These are phyloP conservation scores for Azorinus chamasolen DNA, from an alignment of 2,888 invertebrate genomes.

Conservation along the genomic window DNA sequence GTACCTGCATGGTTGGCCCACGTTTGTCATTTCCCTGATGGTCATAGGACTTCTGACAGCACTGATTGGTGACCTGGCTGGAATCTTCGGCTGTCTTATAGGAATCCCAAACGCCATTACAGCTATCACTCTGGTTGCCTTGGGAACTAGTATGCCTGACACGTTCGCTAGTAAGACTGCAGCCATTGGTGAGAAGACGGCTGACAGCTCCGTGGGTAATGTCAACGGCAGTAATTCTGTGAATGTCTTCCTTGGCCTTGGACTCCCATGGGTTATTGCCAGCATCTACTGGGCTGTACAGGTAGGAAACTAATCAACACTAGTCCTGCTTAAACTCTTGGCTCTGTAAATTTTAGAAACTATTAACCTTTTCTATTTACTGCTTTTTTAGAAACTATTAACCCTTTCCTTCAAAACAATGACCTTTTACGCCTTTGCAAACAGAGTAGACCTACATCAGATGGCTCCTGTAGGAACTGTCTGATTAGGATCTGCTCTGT, in stretches of 20 bases:
- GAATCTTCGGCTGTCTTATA: conserved; percentile 89
- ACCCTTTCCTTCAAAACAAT: not conserved
- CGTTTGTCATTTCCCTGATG: conserved; percentile 88
- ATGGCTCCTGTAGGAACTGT: too few species aligned
- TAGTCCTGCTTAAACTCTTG: not conserved
- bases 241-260: conserved; percentile 89
- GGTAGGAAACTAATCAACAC: conserved; percentile 55
- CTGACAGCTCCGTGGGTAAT: conserved; percentile 89
- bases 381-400: not conserved
- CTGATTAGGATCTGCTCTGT: too few species aligned
- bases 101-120: conserved; percentile 88
- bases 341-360: too few species aligned
- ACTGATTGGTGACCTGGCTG: conserved; percentile 88
- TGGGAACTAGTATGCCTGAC: conserved; percentile 89
- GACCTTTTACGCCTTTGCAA: too few species aligned
- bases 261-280: conserved; percentile 89
- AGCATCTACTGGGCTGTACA: conserved; percentile 87
- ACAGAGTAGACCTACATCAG: too few species aligned
- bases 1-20: conserved; percentile 88
- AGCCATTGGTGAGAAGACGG: conserved; percentile 88
- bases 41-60: conserved; percentile 89
- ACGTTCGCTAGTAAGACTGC: conserved; percentile 89
- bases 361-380: too few species aligned
- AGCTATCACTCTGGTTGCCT: conserved; percentile 88
- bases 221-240: conserved; percentile 90